Evolutionary conservation across 2,888 invertebrate species (phyloP).

Genomic region (Pollenia amentaria): DNA sequence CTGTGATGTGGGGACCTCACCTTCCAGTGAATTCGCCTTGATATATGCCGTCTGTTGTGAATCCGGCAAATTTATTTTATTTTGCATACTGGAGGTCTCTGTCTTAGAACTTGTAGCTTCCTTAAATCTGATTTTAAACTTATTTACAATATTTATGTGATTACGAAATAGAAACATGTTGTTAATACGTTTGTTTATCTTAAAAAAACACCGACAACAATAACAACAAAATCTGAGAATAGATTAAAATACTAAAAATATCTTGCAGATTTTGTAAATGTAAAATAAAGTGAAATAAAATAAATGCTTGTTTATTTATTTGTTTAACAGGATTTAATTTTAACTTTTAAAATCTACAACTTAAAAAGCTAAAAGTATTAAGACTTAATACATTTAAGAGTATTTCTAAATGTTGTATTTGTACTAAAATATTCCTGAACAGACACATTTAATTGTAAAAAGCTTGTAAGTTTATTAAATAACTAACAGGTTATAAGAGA

Average conservation of each 20-base stretch:
- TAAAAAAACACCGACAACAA: slow-evolving; percentile 13
- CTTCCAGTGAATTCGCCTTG: too few relatives aligned
- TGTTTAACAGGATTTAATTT: slow-evolving; percentile 68
- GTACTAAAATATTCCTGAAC: too few relatives aligned
- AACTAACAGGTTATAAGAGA: too few relatives aligned
- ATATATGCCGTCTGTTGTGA: too few relatives aligned
- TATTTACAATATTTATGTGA: slow-evolving; percentile 46
- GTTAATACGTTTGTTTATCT: slow-evolving; percentile 62
- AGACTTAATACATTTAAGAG: slow-evolving; percentile 24
- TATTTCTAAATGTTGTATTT: background rate
- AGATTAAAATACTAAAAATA: slow-evolving; percentile 41
- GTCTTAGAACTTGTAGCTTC: background rate
- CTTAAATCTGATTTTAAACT: background rate
- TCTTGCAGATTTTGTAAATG: slow-evolving; percentile 19
- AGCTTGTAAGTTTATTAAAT: too few relatives aligned
- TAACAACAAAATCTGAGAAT: background rate
- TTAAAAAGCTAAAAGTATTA: slow-evolving; percentile 64
- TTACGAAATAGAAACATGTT: slow-evolving; percentile 30
- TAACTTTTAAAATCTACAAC: slow-evolving; percentile 67
- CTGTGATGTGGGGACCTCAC: too few relatives aligned
- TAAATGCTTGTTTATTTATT: slow-evolving; percentile 60
- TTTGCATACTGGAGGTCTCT: background rate
- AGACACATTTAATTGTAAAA: too few relatives aligned
- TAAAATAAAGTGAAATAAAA: slow-evolving; percentile 17
- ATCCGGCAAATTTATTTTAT: background rate